These are phyloP conservation scores for Amblyjoppa fuscipennis DNA, from an alignment of 2,888 invertebrate species.

Conservation along the genomic window DNA sequence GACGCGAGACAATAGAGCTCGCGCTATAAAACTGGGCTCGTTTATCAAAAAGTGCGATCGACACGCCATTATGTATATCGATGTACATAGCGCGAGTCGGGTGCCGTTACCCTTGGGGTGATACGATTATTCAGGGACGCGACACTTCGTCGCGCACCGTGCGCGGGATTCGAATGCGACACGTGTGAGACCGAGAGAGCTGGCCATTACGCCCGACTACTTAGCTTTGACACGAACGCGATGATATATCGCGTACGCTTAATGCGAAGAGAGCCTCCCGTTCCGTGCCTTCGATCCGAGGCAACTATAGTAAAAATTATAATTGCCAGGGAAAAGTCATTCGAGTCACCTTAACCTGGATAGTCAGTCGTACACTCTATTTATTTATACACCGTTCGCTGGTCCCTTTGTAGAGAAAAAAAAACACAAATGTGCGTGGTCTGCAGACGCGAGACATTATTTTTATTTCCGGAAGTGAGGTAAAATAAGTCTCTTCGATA, in stretches of 20 bases:
- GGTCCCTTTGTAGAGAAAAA: slow-evolving; percentile 2
- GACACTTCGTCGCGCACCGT: background rate
- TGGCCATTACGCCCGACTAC: slow-evolving; percentile 1
- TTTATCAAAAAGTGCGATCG: slow-evolving; percentile 61
- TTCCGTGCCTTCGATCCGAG: slow-evolving; percentile 10
- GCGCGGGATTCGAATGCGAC: background rate
- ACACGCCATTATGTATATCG: slow-evolving; percentile 45
- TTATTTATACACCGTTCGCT: slow-evolving; percentile 1
- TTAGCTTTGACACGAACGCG: slow-evolving; percentile 22
- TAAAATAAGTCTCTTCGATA: too few relatives aligned
- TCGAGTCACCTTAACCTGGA: slow-evolving; percentile 40
- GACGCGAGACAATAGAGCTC: slow-evolving; percentile 44
- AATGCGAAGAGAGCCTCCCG: slow-evolving; percentile 12
- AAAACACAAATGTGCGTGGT: background rate
- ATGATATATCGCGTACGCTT: slow-evolving; percentile 1
- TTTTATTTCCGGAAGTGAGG: too few relatives aligned
- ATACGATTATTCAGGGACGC: slow-evolving; percentile 56
- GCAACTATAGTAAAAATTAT: background rate
- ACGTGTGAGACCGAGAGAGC: background rate
- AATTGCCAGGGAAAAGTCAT: slow-evolving; percentile 46
- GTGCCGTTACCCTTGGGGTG: slow-evolving; percentile 59
- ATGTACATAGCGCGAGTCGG: slow-evolving; percentile 28
- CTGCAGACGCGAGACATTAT: background rate
- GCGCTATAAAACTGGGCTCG: slow-evolving; percentile 33
- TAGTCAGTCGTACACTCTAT: slow-evolving; percentile 12